These are phyloP conservation scores for Zaprionus vittiger DNA, from an alignment of 1,140 invertebrate genomes.

Conservation along the genomic window DNA sequence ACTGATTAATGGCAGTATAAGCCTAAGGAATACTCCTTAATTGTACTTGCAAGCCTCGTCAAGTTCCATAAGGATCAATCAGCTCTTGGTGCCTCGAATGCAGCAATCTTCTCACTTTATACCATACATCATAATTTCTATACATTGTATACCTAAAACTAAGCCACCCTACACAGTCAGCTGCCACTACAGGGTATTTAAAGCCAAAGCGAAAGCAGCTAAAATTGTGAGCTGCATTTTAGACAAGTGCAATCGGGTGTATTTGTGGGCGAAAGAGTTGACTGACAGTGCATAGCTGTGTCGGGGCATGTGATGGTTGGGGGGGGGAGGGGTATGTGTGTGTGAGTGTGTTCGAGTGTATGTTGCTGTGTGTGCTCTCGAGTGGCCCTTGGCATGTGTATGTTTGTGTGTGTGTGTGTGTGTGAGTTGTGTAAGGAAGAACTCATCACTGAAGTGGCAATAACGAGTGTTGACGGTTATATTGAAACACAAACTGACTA, in stretches of 20 bases:
- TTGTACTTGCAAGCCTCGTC: not conserved
- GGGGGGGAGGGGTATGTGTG: not conserved
- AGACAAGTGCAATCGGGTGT: constrained; percentile 56
- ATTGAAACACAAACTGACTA: constrained; percentile 54
- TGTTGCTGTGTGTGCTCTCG: constrained; percentile 39
- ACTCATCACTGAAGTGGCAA: constrained; percentile 69
- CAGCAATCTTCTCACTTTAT: not conserved
- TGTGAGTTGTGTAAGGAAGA: constrained; percentile 37
- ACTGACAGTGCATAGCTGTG: not conserved
- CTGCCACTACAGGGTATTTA: not conserved
- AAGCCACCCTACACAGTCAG: not conserved
- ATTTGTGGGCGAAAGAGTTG: constrained; percentile 26
- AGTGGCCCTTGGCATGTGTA: constrained; percentile 33
- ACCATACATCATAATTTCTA: too few relatives aligned
- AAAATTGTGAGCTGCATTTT: constrained; percentile 64
- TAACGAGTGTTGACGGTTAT: constrained; percentile 65
- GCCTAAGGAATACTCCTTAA: not conserved
- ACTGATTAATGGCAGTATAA: not conserved
- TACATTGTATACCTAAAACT: not conserved
- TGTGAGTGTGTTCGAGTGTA: constrained; percentile 1
- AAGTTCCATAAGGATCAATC: too few relatives aligned
- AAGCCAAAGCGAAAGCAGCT: constrained; percentile 33
- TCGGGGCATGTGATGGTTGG: too few relatives aligned
- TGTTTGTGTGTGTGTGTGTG: constrained; percentile 11
- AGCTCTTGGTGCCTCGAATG: too few relatives aligned